phyloP scores from a whole-genome alignment of 2,797 vertebrate species.

The Pangasius mekongensis region DNA sequence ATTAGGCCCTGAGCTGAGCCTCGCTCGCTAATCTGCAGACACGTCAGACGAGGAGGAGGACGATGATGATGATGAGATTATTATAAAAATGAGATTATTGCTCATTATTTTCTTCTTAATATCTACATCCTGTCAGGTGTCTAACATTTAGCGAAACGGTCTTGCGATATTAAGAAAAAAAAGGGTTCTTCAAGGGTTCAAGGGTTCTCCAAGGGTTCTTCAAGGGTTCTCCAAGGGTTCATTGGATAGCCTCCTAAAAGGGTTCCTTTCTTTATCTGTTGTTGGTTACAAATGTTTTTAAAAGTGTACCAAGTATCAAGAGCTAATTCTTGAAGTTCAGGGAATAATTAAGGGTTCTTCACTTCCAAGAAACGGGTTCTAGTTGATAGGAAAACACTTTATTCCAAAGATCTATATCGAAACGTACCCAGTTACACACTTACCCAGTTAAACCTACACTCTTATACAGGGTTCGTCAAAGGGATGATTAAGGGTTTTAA shows the following conservation, averaged over 20 bases:
- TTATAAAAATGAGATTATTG: not conserved
- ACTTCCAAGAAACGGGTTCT: not conserved
- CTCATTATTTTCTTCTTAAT: not conserved
- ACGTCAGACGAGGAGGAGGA: not conserved
- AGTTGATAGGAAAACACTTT: not conserved
- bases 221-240: not conserved
- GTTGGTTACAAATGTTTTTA: not conserved
- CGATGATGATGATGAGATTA: not conserved
- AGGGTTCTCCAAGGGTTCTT: not conserved
- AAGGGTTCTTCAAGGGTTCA: not conserved
- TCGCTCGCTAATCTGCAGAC: not conserved
- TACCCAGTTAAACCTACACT: not conserved
- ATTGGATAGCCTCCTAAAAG: not conserved
- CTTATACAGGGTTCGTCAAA: not conserved
- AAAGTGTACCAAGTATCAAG: not conserved
- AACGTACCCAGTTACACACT: not conserved
- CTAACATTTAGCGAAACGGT: not conserved
- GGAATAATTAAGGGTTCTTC: not conserved
- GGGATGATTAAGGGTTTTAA: not conserved
- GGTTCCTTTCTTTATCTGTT: not conserved
- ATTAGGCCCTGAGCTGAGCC: slow-evolving; percentile 38
- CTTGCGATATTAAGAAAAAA: not conserved
- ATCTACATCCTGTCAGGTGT: too few species aligned
- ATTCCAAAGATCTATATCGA: not conserved
- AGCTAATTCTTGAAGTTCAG: not conserved